A percentile compares a stretch with the other conserved stretches of the same genome.
These are phyloP conservation scores for Charanyca ferruginea DNA, from an alignment of 2,888 invertebrate species.

Conservation along the genomic window DNA sequence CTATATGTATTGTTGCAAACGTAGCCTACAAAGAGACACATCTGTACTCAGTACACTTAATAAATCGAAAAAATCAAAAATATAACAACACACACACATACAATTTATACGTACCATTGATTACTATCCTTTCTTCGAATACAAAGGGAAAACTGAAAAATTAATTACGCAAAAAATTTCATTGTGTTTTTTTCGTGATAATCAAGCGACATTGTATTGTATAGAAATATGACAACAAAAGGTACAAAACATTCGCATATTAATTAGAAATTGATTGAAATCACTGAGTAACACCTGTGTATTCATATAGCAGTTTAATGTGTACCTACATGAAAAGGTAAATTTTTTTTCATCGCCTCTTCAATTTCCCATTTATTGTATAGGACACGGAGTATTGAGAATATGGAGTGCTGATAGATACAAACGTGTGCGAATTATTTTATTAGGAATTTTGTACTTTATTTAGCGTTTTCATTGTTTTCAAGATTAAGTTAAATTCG, in stretches of 20 bases:
- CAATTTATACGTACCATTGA: constrained; percentile 2
- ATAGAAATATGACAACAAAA: constrained; percentile 39
- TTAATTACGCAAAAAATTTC: constrained; percentile 31
- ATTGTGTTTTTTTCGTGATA: constrained; percentile 36
- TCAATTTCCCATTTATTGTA: constrained; percentile 1
- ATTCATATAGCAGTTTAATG: constrained; percentile 23
- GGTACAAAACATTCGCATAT: constrained; percentile 45
- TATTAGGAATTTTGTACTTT: not conserved
- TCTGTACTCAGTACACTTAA: constrained; percentile 5
- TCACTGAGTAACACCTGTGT: constrained; percentile 47
- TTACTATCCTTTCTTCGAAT: constrained; percentile 16
- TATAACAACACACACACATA: constrained; percentile 12
- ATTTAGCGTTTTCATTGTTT: not conserved
- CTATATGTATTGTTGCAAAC: too few relatives aligned
- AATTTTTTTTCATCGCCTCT: constrained; percentile 9
- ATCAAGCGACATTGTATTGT: constrained; percentile 29
- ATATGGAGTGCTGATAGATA: constrained; percentile 9
- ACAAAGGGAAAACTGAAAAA: constrained; percentile 29
- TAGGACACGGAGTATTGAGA: constrained; percentile 3
- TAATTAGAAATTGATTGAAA: constrained; percentile 58
- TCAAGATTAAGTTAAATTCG: too few relatives aligned
- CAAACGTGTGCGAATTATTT: too few relatives aligned
- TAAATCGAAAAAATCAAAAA: constrained; percentile 9
- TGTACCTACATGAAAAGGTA: too few relatives aligned
- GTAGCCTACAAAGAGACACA: not conserved